Conservation (phyloP, 1,140 invertebrate species). For the Chionoecetes opilio region DNA sequence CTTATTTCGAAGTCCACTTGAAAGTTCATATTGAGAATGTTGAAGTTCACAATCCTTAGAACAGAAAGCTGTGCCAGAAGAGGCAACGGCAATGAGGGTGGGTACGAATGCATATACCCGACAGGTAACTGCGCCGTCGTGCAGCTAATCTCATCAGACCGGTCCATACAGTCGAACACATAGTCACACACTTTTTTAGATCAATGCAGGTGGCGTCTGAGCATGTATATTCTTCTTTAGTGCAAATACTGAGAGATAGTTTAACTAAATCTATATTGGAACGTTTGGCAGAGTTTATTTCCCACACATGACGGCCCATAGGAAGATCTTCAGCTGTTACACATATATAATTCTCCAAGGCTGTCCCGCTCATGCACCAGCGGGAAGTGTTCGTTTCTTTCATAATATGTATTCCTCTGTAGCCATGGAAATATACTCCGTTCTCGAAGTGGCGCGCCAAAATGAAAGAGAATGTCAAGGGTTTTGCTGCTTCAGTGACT, state of each 20-base stretch:
- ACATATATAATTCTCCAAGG: background rate
- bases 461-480: background rate
- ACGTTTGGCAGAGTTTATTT: background rate
- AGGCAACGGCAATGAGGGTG: slow-evolving; percentile 2
- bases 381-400: background rate
- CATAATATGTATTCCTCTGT: background rate
- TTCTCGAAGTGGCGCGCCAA: background rate
- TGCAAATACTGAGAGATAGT: slow-evolving; percentile 32
- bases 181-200: slow-evolving; percentile 39
- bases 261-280: too few species aligned
- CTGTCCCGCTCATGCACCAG: background rate
- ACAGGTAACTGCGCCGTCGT: slow-evolving; percentile 38
- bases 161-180: slow-evolving; percentile 38
- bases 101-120: background rate
- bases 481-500: too few species aligned
- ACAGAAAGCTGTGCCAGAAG: background rate
- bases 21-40: slow-evolving; percentile 42
- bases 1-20: slow-evolving; percentile 7
- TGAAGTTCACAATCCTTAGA: background rate
- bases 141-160: slow-evolving; percentile 57
- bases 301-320: background rate
- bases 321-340: background rate
- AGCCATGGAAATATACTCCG: slow-evolving; percentile 40
- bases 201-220: slow-evolving; percentile 58
- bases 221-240: slow-evolving; percentile 53